Evolutionary conservation across 1,140 invertebrate genomes (phyloP).

Genomic region (Drosophila elegans): DNA sequence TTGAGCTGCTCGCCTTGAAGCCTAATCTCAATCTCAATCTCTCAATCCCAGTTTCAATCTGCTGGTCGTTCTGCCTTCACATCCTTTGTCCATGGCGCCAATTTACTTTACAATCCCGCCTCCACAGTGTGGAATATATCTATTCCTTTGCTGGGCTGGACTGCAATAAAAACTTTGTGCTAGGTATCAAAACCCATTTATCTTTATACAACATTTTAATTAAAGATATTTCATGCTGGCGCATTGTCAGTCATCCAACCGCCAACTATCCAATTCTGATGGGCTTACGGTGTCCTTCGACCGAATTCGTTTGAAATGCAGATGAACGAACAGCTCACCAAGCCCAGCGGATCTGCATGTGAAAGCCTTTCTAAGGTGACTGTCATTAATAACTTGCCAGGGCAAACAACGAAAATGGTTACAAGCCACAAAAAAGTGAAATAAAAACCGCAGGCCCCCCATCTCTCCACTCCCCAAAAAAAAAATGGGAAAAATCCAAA

Average conservation of each 20-base stretch:
- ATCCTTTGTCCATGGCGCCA: conserved; percentile 68
- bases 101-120: conserved; percentile 70
- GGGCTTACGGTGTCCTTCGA: conserved; percentile 46
- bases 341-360: conserved; percentile 55
- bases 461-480: background rate
- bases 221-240: conserved; percentile 81
- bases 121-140: background rate
- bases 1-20: conserved; percentile 47
- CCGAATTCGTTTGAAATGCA: conserved; percentile 62
- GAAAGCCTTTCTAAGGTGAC: conserved; percentile 64
- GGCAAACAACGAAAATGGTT: conserved; percentile 48
- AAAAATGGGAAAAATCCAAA: conserved; percentile 10
- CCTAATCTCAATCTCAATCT: conserved; percentile 48
- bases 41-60: conserved; percentile 56
- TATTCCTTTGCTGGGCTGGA: background rate
- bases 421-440: conserved; percentile 22
- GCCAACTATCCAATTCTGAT: conserved; percentile 9
- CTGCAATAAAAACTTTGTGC: conserved; percentile 77
- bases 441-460: background rate
- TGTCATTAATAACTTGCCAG: conserved; percentile 77
- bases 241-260: conserved; percentile 57
- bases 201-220: conserved; percentile 82
- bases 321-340: conserved; percentile 37
- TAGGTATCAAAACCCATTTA: conserved; percentile 80
- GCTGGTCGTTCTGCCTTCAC: conserved; percentile 56